A percentile compares a stretch with the other conserved stretches of the same genome.
These are phyloP conservation scores for Scolopax rusticola DNA, from an alignment of 2,797 vertebrate genomes.

Conservation along the genomic window DNA sequence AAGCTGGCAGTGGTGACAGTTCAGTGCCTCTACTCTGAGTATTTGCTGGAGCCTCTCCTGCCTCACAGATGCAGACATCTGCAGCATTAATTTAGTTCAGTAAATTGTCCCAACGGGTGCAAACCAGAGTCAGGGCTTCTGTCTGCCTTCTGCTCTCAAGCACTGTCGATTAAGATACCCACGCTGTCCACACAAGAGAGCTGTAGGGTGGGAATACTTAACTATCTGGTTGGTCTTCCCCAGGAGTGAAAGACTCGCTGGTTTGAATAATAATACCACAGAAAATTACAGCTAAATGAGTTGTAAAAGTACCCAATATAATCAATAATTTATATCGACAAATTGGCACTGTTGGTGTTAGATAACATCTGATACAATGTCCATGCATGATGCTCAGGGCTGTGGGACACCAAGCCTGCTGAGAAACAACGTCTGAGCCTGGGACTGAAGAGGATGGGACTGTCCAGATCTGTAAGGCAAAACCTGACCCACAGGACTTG, in stretches of 20 bases:
- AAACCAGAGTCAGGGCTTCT: not conserved
- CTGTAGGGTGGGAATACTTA: fast-evolving
- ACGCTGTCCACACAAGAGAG: not conserved
- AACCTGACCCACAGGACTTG: not conserved
- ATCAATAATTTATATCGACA: not conserved
- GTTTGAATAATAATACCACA: not conserved
- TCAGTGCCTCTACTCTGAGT: not conserved
- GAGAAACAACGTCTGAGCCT: not conserved
- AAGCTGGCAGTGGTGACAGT: not conserved
- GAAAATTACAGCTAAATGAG: not conserved
- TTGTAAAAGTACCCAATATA: not conserved
- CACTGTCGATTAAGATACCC: fast-evolving
- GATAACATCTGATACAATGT: fast-evolving
- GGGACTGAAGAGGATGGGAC: not conserved
- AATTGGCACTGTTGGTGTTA: too few relatives aligned
- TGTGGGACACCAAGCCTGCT: fast-evolving
- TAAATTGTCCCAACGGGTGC: not conserved
- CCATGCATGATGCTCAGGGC: fast-evolving
- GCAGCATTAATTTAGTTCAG: not conserved
- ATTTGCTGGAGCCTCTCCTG: not conserved
- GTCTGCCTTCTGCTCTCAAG: not conserved
- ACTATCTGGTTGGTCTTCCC: not conserved
- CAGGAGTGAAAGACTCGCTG: not conserved
- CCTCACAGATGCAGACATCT: not conserved
- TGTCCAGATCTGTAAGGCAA: not conserved